Evolutionary conservation across 2,888 invertebrate genomes (phyloP).

Genomic region (Julus scanicus): DNA sequence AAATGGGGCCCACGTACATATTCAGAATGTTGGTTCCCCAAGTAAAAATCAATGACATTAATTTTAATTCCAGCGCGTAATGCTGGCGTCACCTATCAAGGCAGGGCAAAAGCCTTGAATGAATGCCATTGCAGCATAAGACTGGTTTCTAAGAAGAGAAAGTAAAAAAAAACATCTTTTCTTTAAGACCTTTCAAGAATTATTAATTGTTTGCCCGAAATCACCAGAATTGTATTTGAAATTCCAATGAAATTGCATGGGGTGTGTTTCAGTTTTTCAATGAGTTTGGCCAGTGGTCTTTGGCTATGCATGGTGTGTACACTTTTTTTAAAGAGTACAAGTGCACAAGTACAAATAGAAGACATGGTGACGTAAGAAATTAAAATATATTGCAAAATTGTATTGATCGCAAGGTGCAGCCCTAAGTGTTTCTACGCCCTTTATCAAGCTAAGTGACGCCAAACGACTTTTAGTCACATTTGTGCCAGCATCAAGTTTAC

Average conservation of each 20-base stretch:
- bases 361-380: not conserved
- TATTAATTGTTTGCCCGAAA: not conserved
- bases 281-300: not conserved
- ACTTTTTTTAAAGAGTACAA: not conserved
- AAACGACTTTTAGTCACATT: not conserved
- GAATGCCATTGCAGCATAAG: not conserved
- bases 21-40: not conserved
- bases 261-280: not conserved
- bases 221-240: not conserved
- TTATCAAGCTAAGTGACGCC: not conserved
- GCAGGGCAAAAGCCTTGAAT: not conserved
- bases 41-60: conserved; percentile 18
- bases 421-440: not conserved
- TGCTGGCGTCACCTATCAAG: not conserved
- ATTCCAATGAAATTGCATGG: not conserved
- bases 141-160: not conserved
- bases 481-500: not conserved
- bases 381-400: conserved; percentile 20
- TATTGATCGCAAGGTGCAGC: not conserved
- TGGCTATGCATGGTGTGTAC: not conserved
- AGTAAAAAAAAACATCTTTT: not conserved
- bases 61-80: not conserved
- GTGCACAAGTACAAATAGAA: not conserved
- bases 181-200: not conserved
- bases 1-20: not conserved